Conservation (phyloP, 2,797 vertebrate species). For the Catharus ustulatus region DNA sequence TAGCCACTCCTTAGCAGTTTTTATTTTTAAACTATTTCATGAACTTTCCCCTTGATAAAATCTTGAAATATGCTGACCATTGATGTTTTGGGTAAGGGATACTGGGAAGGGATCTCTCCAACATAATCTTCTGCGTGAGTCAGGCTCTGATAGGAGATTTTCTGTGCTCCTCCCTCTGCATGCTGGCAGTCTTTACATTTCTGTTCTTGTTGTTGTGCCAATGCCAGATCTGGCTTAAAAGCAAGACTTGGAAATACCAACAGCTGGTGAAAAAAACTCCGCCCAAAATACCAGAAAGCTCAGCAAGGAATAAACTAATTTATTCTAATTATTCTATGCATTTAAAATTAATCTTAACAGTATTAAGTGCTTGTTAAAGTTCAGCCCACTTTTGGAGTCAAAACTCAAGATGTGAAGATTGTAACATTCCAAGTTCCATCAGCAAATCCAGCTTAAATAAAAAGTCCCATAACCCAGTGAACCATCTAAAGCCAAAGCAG, state of each 20-base stretch:
- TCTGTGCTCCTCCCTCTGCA: constrained; percentile 15
- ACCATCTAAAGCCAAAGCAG: not conserved
- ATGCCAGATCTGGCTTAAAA: constrained; percentile 4
- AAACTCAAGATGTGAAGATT: not conserved
- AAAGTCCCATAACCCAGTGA: not conserved
- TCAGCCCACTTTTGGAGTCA: not conserved
- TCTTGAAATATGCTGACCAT: not conserved
- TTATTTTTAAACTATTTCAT: not conserved
- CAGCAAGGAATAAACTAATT: not conserved
- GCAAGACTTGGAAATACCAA: not conserved
- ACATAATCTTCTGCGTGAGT: constrained; percentile 7
- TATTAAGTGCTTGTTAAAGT: not conserved
- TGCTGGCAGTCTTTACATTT: constrained; percentile 5
- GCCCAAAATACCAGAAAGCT: not conserved
- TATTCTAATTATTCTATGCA: not conserved
- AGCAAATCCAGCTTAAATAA: not conserved
- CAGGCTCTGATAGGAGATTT: constrained; percentile 13
- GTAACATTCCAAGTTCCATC: not conserved
- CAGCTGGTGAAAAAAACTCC: not conserved
- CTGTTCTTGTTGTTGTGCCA: not conserved
- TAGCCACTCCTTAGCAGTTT: not conserved
- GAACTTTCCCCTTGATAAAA: not conserved
- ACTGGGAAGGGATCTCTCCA: not conserved
- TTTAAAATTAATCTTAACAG: not conserved
- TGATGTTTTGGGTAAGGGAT: not conserved